Evolutionary conservation across 2,797 vertebrate species (phyloP).

Genomic region (Enteromius viviparus): DNA sequence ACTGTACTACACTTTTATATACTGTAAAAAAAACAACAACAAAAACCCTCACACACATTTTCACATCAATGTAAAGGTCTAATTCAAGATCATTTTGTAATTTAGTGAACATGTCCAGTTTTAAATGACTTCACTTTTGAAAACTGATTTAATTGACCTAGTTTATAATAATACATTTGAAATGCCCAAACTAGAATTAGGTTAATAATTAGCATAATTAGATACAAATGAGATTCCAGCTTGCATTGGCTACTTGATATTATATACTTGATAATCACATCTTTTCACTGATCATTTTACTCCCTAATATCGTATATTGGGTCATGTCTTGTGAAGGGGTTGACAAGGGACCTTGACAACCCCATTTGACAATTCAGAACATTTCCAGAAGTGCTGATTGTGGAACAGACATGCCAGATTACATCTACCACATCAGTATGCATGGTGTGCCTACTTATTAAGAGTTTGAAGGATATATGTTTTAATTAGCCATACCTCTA

Average conservation of each 20-base stretch:
- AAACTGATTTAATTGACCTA: conserved; percentile 64
- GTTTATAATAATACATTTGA: conserved; percentile 59
- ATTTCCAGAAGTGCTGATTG: not conserved
- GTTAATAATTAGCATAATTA: conserved; percentile 60
- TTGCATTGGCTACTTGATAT: conserved; percentile 51
- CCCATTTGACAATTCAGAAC: conserved; percentile 18
- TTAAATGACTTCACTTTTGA: conserved; percentile 49
- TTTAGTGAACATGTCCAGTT: conserved; percentile 53
- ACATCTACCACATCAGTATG: conserved; percentile 73
- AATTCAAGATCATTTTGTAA: not conserved
- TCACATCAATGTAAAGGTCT: not conserved
- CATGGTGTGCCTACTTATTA: conserved; percentile 79
- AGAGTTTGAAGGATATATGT: conserved; percentile 83
- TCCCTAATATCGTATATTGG: not conserved
- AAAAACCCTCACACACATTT: not conserved
- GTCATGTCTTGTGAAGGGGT: not conserved
- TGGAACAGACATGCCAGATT: not conserved
- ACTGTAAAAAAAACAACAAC: not conserved
- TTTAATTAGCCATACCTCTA: conserved; percentile 90
- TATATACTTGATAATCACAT: conserved; percentile 44
- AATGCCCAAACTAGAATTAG: conserved; percentile 58
- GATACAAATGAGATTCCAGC: conserved; percentile 34
- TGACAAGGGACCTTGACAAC: not conserved
- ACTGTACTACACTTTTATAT: not conserved
- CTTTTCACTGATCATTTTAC: conserved; percentile 23